Evolutionary conservation across 2,113 vertebrate species (phyloP).

Genomic region (Pterophyllum scalare): DNA sequence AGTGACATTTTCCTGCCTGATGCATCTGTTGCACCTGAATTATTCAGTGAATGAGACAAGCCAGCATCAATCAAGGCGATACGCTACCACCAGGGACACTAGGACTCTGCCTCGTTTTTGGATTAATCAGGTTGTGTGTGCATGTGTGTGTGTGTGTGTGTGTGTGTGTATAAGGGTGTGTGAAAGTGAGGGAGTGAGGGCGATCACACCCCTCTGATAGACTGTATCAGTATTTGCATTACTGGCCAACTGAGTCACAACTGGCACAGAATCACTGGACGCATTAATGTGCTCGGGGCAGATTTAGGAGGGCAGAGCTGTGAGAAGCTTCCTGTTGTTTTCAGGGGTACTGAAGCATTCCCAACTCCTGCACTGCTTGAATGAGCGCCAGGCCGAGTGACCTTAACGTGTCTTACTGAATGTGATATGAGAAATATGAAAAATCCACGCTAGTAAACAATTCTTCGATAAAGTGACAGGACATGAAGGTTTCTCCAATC

Average conservation of each 20-base stretch:
- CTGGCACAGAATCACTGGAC: slow-evolving; percentile 28
- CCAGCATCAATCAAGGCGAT: slow-evolving; percentile 66
- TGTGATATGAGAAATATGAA: slow-evolving; percentile 33
- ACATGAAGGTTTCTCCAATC: slow-evolving; percentile 13
- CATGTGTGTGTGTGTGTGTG: not conserved
- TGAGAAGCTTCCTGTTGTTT: slow-evolving; percentile 32
- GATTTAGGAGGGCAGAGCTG: slow-evolving; percentile 21
- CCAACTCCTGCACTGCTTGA: slow-evolving; percentile 36
- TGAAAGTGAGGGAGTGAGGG: not conserved
- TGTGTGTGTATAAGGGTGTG: not conserved
- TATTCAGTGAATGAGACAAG: slow-evolving; percentile 75
- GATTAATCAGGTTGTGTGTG: slow-evolving; percentile 44
- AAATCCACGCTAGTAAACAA: not conserved
- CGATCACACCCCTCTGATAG: slow-evolving; percentile 21
- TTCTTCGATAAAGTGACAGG: not conserved
- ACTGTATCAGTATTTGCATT: slow-evolving; percentile 37
- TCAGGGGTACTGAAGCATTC: slow-evolving; percentile 32
- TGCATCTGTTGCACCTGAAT: slow-evolving; percentile 77
- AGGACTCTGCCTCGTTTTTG: slow-evolving; percentile 31
- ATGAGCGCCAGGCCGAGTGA: slow-evolving; percentile 30
- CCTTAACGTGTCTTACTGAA: slow-evolving; percentile 29
- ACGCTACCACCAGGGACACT: slow-evolving; percentile 37
- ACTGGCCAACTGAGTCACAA: slow-evolving; percentile 35
- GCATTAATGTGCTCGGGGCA: slow-evolving; percentile 29
- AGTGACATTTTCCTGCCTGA: slow-evolving; percentile 69